phyloP scores from a whole-genome alignment of 1,140 invertebrate genomes.

The Limonius californicus region DNA sequence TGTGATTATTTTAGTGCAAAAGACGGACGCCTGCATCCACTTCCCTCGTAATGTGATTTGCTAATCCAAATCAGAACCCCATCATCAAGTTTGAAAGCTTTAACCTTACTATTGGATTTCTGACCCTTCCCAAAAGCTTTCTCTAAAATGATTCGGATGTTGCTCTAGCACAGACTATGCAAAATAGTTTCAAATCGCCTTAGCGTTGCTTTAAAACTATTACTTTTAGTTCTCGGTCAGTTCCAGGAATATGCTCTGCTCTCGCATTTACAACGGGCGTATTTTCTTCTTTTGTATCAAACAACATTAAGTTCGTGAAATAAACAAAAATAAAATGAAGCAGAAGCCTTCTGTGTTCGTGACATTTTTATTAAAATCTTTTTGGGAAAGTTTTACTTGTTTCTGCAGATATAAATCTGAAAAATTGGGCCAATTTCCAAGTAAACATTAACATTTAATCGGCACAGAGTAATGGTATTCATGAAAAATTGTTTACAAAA shows the following conservation, averaged over 20 bases:
- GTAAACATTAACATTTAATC: background rate
- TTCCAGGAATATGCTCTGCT: too few species aligned
- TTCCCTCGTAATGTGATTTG: conserved; percentile 32
- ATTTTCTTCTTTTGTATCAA: too few species aligned
- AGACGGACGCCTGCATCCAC: conserved; percentile 8
- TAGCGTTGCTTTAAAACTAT: too few species aligned
- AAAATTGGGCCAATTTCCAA: background rate
- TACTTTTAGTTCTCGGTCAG: too few species aligned
- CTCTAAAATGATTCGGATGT: background rate
- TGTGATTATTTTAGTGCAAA: conserved; percentile 25
- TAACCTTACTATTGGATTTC: conserved; percentile 29
- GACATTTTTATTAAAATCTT: too few species aligned
- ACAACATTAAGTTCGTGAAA: too few species aligned
- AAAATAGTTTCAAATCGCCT: background rate
- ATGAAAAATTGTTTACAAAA: conserved; percentile 3
- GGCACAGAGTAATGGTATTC: background rate
- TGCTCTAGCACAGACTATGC: too few species aligned
- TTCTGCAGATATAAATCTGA: too few species aligned
- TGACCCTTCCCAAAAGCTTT: conserved; percentile 22
- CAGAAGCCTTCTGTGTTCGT: too few species aligned
- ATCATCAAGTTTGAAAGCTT: conserved; percentile 32
- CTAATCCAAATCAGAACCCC: conserved; percentile 33
- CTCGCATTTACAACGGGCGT: too few species aligned
- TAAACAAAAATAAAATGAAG: too few species aligned
- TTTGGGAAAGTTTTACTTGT: too few species aligned